These are phyloP conservation scores for Oenanthe oenanthe DNA, from an alignment of 2,113 vertebrate genomes.

Conservation along the genomic window DNA sequence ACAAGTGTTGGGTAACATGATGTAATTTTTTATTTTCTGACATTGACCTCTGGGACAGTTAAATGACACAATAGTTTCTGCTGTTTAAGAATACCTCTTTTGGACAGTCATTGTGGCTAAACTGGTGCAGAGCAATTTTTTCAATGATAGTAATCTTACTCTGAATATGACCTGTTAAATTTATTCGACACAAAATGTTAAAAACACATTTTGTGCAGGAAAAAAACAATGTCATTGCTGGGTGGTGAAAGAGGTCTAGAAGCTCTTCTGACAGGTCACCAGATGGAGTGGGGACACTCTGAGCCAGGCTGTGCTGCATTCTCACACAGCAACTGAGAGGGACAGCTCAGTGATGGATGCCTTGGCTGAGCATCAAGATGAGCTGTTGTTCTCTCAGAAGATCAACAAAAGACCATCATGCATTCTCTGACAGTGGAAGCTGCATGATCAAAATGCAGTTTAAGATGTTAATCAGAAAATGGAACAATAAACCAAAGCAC, in stretches of 20 bases:
- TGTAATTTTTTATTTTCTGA: background rate
- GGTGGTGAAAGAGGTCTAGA: background rate
- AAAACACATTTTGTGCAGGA: background rate
- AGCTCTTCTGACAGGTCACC: background rate
- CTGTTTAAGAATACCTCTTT: background rate
- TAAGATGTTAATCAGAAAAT: conserved; percentile 49
- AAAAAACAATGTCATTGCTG: background rate
- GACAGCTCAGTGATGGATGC: background rate
- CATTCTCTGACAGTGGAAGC: background rate
- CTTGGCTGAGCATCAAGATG: conserved; percentile 27
- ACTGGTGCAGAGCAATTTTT: background rate
- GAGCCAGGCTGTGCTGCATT: background rate
- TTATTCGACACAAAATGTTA: background rate
- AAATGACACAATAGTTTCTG: background rate
- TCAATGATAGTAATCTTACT: background rate
- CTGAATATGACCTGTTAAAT: background rate
- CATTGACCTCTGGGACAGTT: background rate
- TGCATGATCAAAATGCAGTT: conserved; percentile 17
- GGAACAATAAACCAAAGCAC: background rate
- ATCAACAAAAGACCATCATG: conserved; percentile 8
- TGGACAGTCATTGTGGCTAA: background rate
- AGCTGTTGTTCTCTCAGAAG: conserved; percentile 29
- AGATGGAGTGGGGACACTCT: background rate
- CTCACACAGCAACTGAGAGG: background rate
- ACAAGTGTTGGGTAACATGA: background rate